Base-by-base conservation (phyloP, 1,140 invertebrate species). In the Orchesella cincta region DNA sequence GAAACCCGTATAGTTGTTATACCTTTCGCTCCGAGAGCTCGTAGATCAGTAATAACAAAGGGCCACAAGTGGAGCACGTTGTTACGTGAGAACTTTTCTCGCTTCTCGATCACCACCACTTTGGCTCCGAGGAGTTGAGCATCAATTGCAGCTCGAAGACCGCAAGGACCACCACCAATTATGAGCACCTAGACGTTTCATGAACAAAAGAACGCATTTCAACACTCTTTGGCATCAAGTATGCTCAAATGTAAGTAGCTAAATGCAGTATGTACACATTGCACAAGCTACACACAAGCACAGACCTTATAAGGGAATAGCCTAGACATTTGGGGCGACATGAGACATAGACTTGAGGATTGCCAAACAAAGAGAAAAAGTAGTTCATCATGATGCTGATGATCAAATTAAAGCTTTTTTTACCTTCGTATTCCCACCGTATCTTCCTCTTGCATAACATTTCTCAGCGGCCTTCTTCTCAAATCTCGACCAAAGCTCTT, bases 131-230 rank as follows among this genome's bases (percentile, higher is more conserved):
- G 83, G 3, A 90, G 83, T 33, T 89, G 88, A 62, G 94, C 94
- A 86, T 99, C 98, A 80, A 99, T 99, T 14, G 97, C 97, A 0
- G 93, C 91, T 31, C 98, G 89, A 79, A 99, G 86, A 18, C 98
- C 98, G 86, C 96, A 98, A 3, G 97, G 97, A 3, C 98, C 97
- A 52, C 92, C 93, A 8, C 97, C 97, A 74, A 99, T 97, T 73
- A 98, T 93, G 73, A 98, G 88, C 14, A 96, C 88, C 89, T 91
- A 78, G 35, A n/a, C n/a, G n/a, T n/a, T n/a, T n/a, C n/a, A 77
- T 62, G 36, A 76, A 72, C 31, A 46, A 73, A 29, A 18, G 31
- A 62, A 74, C 8, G 31, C n/a, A 35, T 35, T 29, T 46, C 26
- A 14, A 73, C n/a, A n/a, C n/a, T n/a, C n/a, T n/a, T n/a, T n/a